phyloP scores from a whole-genome alignment of 2,888 invertebrate genomes.

The Dryocosmus kuriphilus region DNA sequence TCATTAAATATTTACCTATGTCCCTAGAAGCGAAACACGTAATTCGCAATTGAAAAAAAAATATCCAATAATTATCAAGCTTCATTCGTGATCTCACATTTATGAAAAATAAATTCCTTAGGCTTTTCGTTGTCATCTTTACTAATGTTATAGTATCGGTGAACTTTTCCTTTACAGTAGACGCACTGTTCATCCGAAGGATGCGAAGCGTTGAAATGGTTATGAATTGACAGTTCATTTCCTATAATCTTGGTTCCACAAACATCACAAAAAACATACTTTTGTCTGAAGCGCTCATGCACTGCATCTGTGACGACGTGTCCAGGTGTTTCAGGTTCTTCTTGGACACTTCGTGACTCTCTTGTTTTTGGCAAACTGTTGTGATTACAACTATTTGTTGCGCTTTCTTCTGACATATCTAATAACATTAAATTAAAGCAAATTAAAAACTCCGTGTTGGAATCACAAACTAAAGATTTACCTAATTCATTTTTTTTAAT shows the following conservation, averaged over 20 bases:
- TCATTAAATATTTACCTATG: neutral
- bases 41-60: neutral
- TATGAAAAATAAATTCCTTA: constrained; percentile 63
- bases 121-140: constrained; percentile 53
- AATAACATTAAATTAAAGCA: neutral
- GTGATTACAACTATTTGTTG: neutral
- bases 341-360: neutral
- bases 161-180: constrained; percentile 71
- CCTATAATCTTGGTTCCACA: constrained; percentile 64
- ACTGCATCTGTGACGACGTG: constrained; percentile 71
- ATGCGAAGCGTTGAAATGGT: constrained; percentile 69
- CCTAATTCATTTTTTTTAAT: too few relatives aligned
- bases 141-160: constrained; percentile 61
- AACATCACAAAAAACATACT: constrained; percentile 63
- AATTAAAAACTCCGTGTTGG: neutral
- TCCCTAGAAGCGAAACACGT: neutral
- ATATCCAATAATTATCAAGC: constrained; percentile 9
- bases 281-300: constrained; percentile 66
- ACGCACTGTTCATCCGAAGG: constrained; percentile 60
- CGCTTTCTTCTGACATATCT: constrained; percentile 9
- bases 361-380: neutral
- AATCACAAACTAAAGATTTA: too few relatives aligned
- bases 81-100: constrained; percentile 55
- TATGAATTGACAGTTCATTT: constrained; percentile 62
- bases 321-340: constrained; percentile 32